phyloP scores from a whole-genome alignment of 2,888 invertebrate species.

The Eugnorisma glareosa region DNA sequence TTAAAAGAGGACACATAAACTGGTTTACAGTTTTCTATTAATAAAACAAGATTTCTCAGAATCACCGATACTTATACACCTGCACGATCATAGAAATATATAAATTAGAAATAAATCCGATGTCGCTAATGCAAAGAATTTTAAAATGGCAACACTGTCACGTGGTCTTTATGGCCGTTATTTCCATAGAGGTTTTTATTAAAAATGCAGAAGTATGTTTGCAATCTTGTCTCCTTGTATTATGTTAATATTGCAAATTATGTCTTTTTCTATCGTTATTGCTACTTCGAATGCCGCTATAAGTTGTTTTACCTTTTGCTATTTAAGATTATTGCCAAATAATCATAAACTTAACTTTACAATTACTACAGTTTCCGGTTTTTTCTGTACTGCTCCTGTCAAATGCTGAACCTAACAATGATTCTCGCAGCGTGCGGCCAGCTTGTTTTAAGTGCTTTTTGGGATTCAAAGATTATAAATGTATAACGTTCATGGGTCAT shows the following conservation, averaged over 20 bases:
- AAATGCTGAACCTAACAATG: not conserved
- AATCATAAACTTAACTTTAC: not conserved
- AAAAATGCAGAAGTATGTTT: slow-evolving; percentile 48
- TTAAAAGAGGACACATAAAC: slow-evolving; percentile 71
- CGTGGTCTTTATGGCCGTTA: slow-evolving; percentile 25
- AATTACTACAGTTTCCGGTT: not conserved
- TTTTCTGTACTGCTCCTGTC: not conserved
- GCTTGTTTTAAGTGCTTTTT: not conserved
- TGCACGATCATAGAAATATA: slow-evolving; percentile 59
- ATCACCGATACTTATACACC: slow-evolving; percentile 48
- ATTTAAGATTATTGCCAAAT: slow-evolving; percentile 42
- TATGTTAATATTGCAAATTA: slow-evolving; percentile 50
- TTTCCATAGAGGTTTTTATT: slow-evolving; percentile 62
- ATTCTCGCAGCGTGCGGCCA: not conserved
- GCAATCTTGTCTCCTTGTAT: slow-evolving; percentile 43
- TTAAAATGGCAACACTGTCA: slow-evolving; percentile 35
- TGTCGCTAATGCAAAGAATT: slow-evolving; percentile 33
- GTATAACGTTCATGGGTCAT: no score
- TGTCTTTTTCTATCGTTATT: slow-evolving; percentile 46
- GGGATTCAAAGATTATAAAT: not conserved
- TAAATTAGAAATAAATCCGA: slow-evolving; percentile 59
- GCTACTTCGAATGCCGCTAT: slow-evolving; percentile 1
- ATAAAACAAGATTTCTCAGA: slow-evolving; percentile 72
- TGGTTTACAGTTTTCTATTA: slow-evolving; percentile 71
- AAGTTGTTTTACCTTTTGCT: slow-evolving; percentile 23